Conservation (phyloP, 2,113 vertebrate species). For the Oriolus oriolus region DNA sequence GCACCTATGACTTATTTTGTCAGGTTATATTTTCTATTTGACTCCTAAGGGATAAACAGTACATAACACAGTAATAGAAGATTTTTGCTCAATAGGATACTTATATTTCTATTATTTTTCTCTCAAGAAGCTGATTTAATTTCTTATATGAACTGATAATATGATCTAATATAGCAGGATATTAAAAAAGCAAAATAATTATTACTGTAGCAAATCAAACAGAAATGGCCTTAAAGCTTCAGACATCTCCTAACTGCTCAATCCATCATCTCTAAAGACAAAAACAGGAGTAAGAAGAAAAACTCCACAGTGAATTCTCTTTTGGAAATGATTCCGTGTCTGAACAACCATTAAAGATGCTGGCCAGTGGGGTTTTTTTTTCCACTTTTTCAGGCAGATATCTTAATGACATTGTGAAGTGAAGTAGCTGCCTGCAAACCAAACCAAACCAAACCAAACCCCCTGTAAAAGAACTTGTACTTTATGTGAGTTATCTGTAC, state of each 20-base stretch:
- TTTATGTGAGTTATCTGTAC: not conserved
- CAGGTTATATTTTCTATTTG: not conserved
- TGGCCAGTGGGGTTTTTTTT: not conserved
- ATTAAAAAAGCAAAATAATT: slow-evolving; percentile 35
- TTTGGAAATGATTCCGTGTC: not conserved
- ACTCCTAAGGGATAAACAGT: slow-evolving; percentile 7
- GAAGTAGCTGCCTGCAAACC: not conserved
- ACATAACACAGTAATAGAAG: not conserved
- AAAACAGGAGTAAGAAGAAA: not conserved
- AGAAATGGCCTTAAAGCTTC: not conserved
- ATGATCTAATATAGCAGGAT: not conserved
- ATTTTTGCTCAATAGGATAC: not conserved
- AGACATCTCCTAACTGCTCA: not conserved
- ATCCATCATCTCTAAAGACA: not conserved
- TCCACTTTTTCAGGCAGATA: not conserved
- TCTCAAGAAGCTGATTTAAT: slow-evolving; percentile 14
- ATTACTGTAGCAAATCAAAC: not conserved
- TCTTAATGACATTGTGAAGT: not conserved
- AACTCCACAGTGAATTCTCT: not conserved
- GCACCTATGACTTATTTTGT: not conserved
- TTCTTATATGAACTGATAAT: not conserved
- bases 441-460: not conserved
- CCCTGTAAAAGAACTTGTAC: not conserved
- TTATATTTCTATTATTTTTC: not conserved
- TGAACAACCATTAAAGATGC: not conserved